Evolutionary conservation across 2,888 invertebrate genomes (phyloP).

Genomic region (Mellilla xanthometata): DNA sequence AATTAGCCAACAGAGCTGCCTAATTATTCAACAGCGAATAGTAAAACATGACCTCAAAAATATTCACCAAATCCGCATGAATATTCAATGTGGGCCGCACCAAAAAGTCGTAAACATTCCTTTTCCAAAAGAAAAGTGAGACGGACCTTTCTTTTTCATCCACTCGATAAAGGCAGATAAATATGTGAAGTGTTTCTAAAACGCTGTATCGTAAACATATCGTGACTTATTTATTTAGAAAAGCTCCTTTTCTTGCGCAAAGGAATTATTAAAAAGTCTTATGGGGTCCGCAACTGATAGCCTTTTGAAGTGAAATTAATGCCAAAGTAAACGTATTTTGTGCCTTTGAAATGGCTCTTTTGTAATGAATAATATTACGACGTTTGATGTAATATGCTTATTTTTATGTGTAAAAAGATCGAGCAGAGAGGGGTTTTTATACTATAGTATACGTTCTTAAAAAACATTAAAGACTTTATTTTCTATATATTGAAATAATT

Average conservation of each 20-base stretch:
- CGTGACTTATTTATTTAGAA: constrained; percentile 42
- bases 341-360: constrained; percentile 54
- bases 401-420: constrained; percentile 5
- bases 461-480: too few relatives aligned
- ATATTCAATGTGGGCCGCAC: constrained; percentile 47
- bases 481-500: too few relatives aligned
- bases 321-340: constrained; percentile 40
- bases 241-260: constrained; percentile 35
- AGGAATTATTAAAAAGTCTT: constrained; percentile 39
- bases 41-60: constrained; percentile 28
- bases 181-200: constrained; percentile 48
- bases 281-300: constrained; percentile 38
- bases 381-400: constrained; percentile 22
- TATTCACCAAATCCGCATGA: constrained; percentile 43
- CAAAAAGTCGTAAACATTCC: constrained; percentile 41
- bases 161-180: constrained; percentile 45
- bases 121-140: constrained; percentile 37
- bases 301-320: constrained; percentile 55
- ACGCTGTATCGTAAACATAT: constrained; percentile 40
- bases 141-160: constrained; percentile 41
- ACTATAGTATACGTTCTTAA: too few relatives aligned
- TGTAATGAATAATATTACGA: constrained; percentile 25
- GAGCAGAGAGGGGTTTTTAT: constrained; percentile 2
- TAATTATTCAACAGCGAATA: constrained; percentile 18
- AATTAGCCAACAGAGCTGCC: constrained; percentile 8